Conservation (phyloP, 2,888 invertebrate species). For the Muschampia plurimacula region DNA sequence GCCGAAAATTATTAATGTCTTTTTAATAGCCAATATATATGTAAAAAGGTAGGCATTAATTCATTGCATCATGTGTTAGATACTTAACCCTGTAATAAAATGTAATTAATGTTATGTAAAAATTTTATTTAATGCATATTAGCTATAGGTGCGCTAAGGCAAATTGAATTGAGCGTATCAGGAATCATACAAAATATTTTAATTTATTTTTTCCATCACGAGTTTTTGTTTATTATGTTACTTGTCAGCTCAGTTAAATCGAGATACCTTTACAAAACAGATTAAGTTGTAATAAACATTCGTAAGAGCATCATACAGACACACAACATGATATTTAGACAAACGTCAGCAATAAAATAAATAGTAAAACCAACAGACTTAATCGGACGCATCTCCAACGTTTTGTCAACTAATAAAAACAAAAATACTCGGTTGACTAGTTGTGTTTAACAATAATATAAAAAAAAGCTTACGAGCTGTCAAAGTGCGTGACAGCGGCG, state of each 20-base stretch:
- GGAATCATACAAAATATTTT: not conserved
- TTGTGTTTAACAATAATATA: slow-evolving; percentile 55
- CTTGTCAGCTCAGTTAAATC: slow-evolving; percentile 35
- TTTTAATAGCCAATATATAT: no score
- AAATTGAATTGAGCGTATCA: not conserved
- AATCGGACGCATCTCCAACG: slow-evolving; percentile 52
- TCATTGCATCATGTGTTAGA: no score
- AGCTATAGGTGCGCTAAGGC: no score
- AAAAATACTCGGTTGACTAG: slow-evolving; percentile 59
- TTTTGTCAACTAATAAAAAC: slow-evolving; percentile 71
- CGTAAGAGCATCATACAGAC: slow-evolving; percentile 31
- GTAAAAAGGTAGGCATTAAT: no score
- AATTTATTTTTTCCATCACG: not conserved
- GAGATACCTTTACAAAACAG: slow-evolving; percentile 33
- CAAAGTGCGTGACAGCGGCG: slow-evolving; percentile 73
- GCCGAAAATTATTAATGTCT: no score
- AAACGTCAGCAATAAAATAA: slow-evolving; percentile 52
- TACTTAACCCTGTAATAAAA: no score
- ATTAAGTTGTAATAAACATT: slow-evolving; percentile 30
- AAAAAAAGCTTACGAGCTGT: slow-evolving; percentile 68
- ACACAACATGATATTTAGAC: slow-evolving; percentile 35
- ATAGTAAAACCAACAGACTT: slow-evolving; percentile 56
- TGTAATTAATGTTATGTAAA: no score
- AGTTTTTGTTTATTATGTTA: slow-evolving; percentile 8
- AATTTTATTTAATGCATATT: no score